Conservation (phyloP, 2,113 vertebrate genomes). For the Otus sunia region DNA sequence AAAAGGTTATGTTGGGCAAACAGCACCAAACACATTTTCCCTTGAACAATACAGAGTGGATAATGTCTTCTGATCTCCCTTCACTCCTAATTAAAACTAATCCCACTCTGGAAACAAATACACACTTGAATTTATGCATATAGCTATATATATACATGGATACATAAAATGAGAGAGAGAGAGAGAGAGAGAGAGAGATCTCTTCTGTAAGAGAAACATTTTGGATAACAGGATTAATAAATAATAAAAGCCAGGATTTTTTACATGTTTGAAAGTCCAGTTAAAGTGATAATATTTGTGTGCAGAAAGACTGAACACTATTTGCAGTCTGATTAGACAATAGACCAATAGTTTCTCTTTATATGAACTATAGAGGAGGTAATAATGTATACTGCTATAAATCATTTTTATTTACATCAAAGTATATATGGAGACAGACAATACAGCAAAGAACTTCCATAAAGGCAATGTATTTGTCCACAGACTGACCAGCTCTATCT, state of each 20-base stretch:
- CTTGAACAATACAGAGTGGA: background rate
- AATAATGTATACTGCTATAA: background rate
- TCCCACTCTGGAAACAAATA: background rate
- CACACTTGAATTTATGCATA: background rate
- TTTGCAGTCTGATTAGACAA: background rate
- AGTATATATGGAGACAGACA: background rate
- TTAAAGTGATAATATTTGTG: background rate
- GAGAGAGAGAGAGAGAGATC: too few species aligned
- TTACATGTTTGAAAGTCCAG: background rate
- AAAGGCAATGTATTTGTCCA: background rate
- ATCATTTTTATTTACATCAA: background rate
- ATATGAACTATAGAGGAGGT: background rate
- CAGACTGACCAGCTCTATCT: background rate
- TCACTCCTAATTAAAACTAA: background rate
- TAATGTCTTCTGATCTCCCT: background rate
- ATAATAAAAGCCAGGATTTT: background rate
- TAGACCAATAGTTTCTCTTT: background rate
- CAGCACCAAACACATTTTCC: background rate
- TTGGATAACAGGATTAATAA: background rate
- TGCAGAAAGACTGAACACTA: background rate
- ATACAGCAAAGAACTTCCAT: background rate
- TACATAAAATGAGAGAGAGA: background rate
- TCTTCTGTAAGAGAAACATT: background rate
- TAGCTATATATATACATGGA: too few species aligned
- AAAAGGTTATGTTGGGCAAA: background rate